Evolutionary conservation across 2,797 vertebrate species (phyloP), one percentile per base, ranked within the genome.

Genomic region (Artibeus jamaicensis): DNA sequence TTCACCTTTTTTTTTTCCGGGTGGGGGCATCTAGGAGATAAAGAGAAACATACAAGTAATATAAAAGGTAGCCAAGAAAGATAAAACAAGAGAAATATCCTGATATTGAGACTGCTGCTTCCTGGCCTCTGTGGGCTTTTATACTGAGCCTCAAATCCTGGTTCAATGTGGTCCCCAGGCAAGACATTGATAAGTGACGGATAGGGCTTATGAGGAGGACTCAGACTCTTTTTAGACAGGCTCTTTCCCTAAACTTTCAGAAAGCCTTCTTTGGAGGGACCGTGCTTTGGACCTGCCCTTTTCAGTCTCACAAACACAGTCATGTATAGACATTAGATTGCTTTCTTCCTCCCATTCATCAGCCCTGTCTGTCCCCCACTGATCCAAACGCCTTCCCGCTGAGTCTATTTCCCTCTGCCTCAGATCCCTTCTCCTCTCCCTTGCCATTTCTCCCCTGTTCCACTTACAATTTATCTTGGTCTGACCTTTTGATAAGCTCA

Each of bases 401-500:
- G 42, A 65, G 71, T 26, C 29, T 59, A 5, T 76, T 90, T 93
- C 12, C 22, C 70, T 68, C 34, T 24, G 37, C 48, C 62, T 70
- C 67, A 89, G 89, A 79, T 93, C 50, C 57, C 39, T 3, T 4
- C 73, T 74, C 57, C 34, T 71, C 62, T 81, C 50, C 48, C 50
- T 42, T 96, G 73, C 55, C 22, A 57, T 91, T 92, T 89, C 59
- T 86, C 59, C 82, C 19, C 6, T 93, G 24, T 87, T 70, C 22
- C 70, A 79, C 24, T 32, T 78, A 59, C 18, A 93, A 96, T 94
- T 90, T 95, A 83, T 93, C 74, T 89, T 16, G 8, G 22, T 59
- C 57, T 97, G 96, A 97, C 95, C 93, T 97, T 97, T 97, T 34
- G 85, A 88, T 96, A 97, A 97, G 82, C 90, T 91, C 91, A 87